Evolutionary conservation across 2,797 vertebrate species (phyloP).

Genomic region (Lophius americanus): DNA sequence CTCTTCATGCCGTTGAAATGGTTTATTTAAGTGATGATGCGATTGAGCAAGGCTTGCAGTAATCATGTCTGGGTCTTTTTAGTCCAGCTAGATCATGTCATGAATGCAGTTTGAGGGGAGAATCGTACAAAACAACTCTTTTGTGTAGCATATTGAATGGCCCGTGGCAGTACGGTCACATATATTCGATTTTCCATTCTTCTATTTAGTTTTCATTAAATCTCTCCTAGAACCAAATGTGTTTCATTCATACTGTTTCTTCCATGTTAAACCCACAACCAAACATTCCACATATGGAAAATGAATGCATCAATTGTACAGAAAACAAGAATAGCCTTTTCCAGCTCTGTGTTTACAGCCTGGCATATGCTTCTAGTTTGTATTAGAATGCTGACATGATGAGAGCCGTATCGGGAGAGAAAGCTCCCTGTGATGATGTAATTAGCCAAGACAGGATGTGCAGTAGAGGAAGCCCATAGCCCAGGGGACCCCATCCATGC

Average conservation of each 20-base stretch:
- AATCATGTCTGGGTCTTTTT: no score
- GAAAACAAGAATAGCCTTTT: constrained; percentile 6
- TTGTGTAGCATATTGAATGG: background rate
- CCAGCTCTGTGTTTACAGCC: constrained; percentile 41
- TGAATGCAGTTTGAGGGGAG: background rate
- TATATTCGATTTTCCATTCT: background rate
- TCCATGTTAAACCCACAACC: constrained; percentile 83
- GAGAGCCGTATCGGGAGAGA: constrained; percentile 34
- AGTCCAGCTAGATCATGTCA: no score
- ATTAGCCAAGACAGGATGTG: constrained; percentile 63
- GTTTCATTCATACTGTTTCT: constrained; percentile 57
- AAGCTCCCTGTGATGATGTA: constrained; percentile 63
- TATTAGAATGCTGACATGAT: constrained; percentile 40
- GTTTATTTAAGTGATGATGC: no score
- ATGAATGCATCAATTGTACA: constrained; percentile 24
- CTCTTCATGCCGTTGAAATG: no score
- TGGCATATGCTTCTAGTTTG: constrained; percentile 68
- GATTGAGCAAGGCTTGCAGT: no score
- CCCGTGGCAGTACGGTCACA: background rate
- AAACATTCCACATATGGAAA: constrained; percentile 46
- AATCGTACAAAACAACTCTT: constrained; percentile 9
- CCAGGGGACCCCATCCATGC: constrained; percentile 33
- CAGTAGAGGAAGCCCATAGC: constrained; percentile 39
- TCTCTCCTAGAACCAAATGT: background rate
- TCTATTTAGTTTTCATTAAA: background rate